Conservation (phyloP, 2,113 vertebrate genomes). For the Varanus salvator region DNA sequence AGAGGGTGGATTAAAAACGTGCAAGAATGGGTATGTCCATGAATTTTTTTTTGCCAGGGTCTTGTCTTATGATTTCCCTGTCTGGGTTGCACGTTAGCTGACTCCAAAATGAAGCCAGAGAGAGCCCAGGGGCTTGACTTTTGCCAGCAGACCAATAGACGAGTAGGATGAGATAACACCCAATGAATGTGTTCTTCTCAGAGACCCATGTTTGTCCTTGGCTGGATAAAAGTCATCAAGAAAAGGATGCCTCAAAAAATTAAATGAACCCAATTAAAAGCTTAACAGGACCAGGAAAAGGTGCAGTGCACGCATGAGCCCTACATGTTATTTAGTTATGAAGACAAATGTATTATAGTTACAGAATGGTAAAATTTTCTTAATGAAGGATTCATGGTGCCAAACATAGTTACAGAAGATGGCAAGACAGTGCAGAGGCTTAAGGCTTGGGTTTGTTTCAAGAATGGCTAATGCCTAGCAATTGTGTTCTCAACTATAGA, state of each 20-base stretch:
- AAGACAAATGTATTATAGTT: background rate
- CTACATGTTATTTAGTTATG: slow-evolving; percentile 39
- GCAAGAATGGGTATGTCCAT: slow-evolving; percentile 70
- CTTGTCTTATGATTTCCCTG: slow-evolving; percentile 29
- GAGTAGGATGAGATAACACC: background rate
- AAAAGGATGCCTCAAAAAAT: slow-evolving; percentile 19
- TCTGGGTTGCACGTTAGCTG: slow-evolving; percentile 65
- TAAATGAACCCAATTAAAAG: background rate
- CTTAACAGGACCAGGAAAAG: background rate
- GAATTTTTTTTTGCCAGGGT: slow-evolving; percentile 28
- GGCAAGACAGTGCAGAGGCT: slow-evolving; percentile 20
- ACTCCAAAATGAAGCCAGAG: slow-evolving; percentile 59
- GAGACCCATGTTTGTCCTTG: slow-evolving; percentile 8
- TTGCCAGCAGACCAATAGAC: slow-evolving; percentile 35
- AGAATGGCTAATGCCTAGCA: background rate
- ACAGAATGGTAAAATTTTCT: background rate
- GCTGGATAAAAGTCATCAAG: slow-evolving; percentile 16
- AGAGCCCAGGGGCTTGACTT: slow-evolving; percentile 47
- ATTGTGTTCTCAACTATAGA: background rate
- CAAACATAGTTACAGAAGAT: background rate
- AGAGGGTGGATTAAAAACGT: slow-evolving; percentile 1
- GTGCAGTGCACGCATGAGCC: background rate
- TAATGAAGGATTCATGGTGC: slow-evolving; percentile 2
- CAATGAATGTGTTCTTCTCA: slow-evolving; percentile 30
- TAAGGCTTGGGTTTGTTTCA: slow-evolving; percentile 18